Percentiles rank a stretch among this genome's conserved stretches.
phyloP scores from a whole-genome alignment of 2,113 vertebrate species.

The Neolamprologus kungweensis region DNA sequence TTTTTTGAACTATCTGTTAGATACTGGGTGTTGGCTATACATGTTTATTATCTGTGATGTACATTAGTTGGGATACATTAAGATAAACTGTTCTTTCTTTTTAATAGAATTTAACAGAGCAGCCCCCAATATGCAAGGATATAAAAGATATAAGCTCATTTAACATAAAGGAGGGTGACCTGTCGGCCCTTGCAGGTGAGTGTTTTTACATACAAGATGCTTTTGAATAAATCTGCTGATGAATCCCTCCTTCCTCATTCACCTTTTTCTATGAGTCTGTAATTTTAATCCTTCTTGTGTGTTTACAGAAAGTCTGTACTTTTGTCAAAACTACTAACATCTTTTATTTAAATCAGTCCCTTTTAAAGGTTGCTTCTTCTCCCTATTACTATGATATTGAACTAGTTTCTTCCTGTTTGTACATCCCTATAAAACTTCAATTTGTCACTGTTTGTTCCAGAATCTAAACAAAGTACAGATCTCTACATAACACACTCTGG shows the following conservation, averaged over 20 bases:
- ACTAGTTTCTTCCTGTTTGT: neutral
- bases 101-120: neutral
- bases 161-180: neutral
- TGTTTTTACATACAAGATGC: neutral
- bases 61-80: neutral
- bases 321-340: neutral
- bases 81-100: neutral
- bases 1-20: neutral
- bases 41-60: neutral
- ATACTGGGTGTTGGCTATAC: neutral
- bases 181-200: conserved; percentile 45
- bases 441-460: neutral
- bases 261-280: neutral
- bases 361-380: neutral
- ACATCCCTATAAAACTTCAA: fast-evolving
- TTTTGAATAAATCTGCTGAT: neutral
- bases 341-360: neutral
- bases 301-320: neutral
- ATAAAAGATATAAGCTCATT: fast-evolving
- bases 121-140: neutral
- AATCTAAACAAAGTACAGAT: neutral
- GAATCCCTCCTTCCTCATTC: neutral
- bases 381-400: neutral
- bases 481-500: conserved; percentile 45
- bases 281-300: neutral